These are phyloP conservation scores for Cyphomyrus discorhynchus DNA, from an alignment of 2,113 vertebrate genomes.

Conservation along the genomic window DNA sequence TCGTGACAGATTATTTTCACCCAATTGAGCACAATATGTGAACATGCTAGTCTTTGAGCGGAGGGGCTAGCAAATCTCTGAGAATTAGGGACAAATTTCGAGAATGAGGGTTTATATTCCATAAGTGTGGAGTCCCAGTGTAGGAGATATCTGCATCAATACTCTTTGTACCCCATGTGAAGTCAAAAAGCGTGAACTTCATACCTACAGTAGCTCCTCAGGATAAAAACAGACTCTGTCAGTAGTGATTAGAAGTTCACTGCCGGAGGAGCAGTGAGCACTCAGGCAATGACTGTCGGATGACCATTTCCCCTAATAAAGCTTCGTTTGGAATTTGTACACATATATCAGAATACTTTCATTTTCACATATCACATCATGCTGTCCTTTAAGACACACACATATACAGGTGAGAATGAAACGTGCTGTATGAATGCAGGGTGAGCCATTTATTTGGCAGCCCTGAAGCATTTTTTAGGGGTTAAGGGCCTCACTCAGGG, in stretches of 20 bases:
- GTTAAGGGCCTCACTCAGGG: not conserved
- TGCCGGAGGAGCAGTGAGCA: not conserved
- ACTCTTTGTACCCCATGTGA: not conserved
- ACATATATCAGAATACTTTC: not conserved
- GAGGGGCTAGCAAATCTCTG: not conserved
- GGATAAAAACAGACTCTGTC: not conserved
- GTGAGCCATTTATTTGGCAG: not conserved
- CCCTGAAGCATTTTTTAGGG: not conserved
- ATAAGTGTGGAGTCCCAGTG: not conserved
- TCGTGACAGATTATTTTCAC: not conserved
- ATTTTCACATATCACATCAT: not conserved
- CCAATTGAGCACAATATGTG: not conserved
- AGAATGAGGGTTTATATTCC: not conserved
- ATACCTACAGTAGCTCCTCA: not conserved
- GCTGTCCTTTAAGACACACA: not conserved
- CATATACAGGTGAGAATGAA: not conserved
- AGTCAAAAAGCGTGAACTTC: not conserved
- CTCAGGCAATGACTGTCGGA: not conserved
- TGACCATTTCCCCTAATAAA: not conserved
- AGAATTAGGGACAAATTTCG: not conserved
- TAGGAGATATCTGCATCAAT: not conserved
- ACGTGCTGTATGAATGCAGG: not conserved
- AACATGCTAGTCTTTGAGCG: not conserved
- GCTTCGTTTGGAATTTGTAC: not conserved
- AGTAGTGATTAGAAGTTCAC: not conserved